A percentile compares a stretch with the other conserved stretches of the same genome.
These are phyloP conservation scores for Bovichtus variegatus DNA, from an alignment of 2,797 vertebrate genomes.

Conservation along the genomic window DNA sequence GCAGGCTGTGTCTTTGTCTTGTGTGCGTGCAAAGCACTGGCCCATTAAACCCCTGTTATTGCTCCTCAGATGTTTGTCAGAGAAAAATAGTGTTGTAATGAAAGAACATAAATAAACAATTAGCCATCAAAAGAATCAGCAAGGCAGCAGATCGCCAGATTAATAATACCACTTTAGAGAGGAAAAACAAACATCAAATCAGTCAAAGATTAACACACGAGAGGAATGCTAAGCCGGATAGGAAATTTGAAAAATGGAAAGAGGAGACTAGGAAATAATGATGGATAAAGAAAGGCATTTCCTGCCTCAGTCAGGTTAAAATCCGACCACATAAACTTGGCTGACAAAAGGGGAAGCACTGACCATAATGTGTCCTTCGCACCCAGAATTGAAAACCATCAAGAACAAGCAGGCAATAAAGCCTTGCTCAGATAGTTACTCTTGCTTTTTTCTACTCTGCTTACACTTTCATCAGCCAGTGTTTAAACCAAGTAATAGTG, in stretches of 20 bases:
- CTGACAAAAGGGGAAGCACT: background rate
- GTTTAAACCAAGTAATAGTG: no score
- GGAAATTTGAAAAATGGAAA: constrained; percentile 13
- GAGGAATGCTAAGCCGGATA: constrained; percentile 6
- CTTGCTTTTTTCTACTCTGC: no score
- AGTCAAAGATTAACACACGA: constrained; percentile 17
- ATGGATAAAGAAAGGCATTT: background rate
- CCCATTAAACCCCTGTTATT: constrained; percentile 65
- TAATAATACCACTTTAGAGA: constrained; percentile 35
- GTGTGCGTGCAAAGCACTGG: constrained; percentile 37
- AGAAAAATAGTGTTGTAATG: constrained; percentile 52
- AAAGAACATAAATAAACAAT: constrained; percentile 68
- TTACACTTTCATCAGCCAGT: no score
- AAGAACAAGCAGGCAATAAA: background rate
- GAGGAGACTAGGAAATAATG: background rate
- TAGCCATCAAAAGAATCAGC: constrained; percentile 49
- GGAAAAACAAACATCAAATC: constrained; percentile 36
- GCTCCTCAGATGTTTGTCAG: constrained; percentile 63
- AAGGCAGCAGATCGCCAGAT: constrained; percentile 22
- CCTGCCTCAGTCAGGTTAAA: background rate
- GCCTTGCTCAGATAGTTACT: background rate
- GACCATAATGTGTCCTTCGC: background rate
- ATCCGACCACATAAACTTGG: background rate
- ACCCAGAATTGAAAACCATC: background rate
- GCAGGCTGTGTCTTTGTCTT: constrained; percentile 22